A percentile compares a stretch with the other conserved stretches of the same genome.
Conservation (phyloP, 35 echinoderm and acorn worm species). For the Apostichopus californicus region DNA sequence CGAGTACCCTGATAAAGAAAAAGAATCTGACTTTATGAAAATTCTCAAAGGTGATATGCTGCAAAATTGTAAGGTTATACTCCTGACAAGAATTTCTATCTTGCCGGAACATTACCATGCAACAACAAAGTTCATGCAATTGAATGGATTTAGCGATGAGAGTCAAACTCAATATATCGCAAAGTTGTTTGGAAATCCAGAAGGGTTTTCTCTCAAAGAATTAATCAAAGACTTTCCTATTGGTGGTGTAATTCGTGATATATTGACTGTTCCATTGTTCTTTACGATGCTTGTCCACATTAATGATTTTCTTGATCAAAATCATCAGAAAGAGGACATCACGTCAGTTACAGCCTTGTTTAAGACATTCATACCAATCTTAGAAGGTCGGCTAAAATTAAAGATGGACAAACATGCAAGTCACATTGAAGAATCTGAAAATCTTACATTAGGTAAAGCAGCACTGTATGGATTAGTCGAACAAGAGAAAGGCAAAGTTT, state of each 20-base stretch:
- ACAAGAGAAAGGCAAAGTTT: not conserved
- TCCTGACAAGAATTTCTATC: slow-evolving; percentile 15
- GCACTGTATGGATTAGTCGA: not conserved
- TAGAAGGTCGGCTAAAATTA: slow-evolving; percentile 16
- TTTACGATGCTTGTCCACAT: slow-evolving; percentile 10
- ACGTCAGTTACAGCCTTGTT: not conserved
- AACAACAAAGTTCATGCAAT: not conserved
- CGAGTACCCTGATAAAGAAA: slow-evolving; percentile 20
- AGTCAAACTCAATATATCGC: too few relatives aligned
- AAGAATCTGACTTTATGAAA: slow-evolving; percentile 8
- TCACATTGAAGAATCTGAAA: not conserved
- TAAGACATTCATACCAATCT: not conserved
- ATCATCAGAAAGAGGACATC: not conserved
- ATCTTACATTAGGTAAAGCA: not conserved
- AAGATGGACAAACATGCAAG: too few relatives aligned
- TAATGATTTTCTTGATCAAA: not conserved
- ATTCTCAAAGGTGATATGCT: slow-evolving; percentile 24
- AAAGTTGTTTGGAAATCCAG: not conserved
- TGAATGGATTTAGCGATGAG: too few relatives aligned
- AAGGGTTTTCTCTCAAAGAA: not conserved
- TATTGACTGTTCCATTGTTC: slow-evolving; percentile 8
- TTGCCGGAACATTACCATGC: not conserved
- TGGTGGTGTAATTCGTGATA: too few relatives aligned
- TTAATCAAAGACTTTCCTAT: too few relatives aligned
- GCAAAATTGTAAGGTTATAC: slow-evolving; percentile 2